These are phyloP conservation scores for Piscicola geometra DNA, from an alignment of 2,888 invertebrate species.

Conservation along the genomic window DNA sequence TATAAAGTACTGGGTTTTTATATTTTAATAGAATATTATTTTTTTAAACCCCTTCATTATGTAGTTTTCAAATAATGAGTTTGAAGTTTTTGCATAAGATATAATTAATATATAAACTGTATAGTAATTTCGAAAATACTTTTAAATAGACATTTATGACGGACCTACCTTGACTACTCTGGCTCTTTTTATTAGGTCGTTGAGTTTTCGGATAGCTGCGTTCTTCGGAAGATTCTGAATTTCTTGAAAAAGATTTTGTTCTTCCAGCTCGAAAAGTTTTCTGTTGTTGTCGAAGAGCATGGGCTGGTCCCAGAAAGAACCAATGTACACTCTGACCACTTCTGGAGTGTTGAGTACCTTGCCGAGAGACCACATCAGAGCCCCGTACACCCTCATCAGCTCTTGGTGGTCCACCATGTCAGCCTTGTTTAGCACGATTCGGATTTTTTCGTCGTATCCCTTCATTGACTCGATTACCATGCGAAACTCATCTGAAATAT, in stretches of 20 bases:
- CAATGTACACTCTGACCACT: conserved; percentile 95
- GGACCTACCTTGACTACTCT: conserved; percentile 76
- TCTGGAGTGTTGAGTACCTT: conserved; percentile 96
- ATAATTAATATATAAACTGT: no score
- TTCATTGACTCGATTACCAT: conserved; percentile 90
- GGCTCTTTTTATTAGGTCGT: conserved; percentile 94
- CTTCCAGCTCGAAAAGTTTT: conserved; percentile 58
- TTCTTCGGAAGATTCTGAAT: conserved; percentile 90
- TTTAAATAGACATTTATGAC: no score
- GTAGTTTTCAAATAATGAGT: no score
- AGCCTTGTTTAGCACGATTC: conserved; percentile 95
- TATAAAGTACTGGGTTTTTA: no score
- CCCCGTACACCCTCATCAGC: conserved; percentile 93
- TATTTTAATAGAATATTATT: no score
- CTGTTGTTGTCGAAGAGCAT: conserved; percentile 88
- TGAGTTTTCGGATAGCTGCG: conserved; percentile 90
- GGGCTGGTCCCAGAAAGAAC: conserved; percentile 99
- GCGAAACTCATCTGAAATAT: conserved; percentile 96
- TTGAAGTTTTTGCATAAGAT: no score
- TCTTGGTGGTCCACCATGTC: conserved; percentile 99
- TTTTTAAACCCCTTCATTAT: no score
- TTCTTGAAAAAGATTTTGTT: conserved; percentile 64
- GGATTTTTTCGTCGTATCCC: conserved; percentile 63
- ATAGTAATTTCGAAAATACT: no score
- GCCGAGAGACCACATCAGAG: conserved; percentile 99